Base-by-base conservation (phyloP, 1,140 invertebrate genomes). In the Scylla paramamosain region DNA sequence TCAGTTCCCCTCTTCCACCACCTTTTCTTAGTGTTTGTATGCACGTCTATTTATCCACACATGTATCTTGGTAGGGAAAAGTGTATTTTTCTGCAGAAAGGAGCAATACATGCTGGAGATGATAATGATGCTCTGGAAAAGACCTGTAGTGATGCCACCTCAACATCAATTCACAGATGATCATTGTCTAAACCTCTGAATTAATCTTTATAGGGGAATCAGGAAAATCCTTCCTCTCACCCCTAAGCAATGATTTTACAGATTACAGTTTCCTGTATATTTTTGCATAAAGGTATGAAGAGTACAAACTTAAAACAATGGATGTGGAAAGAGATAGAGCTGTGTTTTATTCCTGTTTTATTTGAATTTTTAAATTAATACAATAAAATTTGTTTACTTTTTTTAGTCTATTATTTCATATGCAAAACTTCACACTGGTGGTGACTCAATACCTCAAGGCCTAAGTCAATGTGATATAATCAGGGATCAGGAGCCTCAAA, bases 401-500 rank as follows among this genome's bases (percentile, higher is more conserved):
- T 89, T 48, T 91, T 94, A n/a, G 45, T 94, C 88, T 82, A 89
- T 29, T 77, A 90, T 91, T 93, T 52, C 77, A 59, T 91, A 94
- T 67, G 59, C 88, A 90, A 93, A 94, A 94, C 93, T 91, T 94
- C 59, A 94, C 93, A 94, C 89, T 8, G 84, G 86, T 88, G 84
- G 93, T 94, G 67, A 83, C 45, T 90, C 92, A 86, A 86, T 93
- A 93, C 92, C 88, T 94, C 93, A 94, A 94, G 93, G 93, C 93
- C 77, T 82, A 94, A 94, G 93, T 94, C 93, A 94, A 91, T 31
- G 93, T 91, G 82, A 94, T 67, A 94, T 82, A 94, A 94, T 94
- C 93, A 94, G 93, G 93, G 93, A 94, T 94, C 32, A 91, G 48
- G 93, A 94, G 87, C 93, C 89, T 91, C 77, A 94, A 94, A 94